Evolutionary conservation across 30 jellyfish, hydroid and myxozoan genomes (phyloP).

Genomic region (Phacellophora camtschatica): DNA sequence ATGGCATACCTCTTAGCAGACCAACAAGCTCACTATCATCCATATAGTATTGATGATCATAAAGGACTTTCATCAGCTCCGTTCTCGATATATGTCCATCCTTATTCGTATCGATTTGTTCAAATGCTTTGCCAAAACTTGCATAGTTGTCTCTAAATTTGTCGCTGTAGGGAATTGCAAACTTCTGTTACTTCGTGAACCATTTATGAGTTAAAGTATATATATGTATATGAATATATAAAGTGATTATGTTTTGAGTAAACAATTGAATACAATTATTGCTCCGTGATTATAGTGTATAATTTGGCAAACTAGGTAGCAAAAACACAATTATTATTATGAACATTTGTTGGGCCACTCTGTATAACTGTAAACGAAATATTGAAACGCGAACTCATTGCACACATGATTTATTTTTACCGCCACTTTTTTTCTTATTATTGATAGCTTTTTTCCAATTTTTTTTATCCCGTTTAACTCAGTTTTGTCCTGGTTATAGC

Average conservation of each 20-base stretch:
- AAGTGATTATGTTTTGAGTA: background rate
- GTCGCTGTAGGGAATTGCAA: conserved; percentile 18
- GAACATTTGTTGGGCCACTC: no score
- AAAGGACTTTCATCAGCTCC: conserved; percentile 51
- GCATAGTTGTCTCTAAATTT: conserved; percentile 44
- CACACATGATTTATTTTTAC: no score
- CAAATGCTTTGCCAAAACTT: conserved; percentile 64
- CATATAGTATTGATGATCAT: conserved; percentile 43
- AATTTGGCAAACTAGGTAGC: no score
- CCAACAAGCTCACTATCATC: conserved; percentile 32
- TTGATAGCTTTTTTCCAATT: no score
- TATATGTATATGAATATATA: background rate
- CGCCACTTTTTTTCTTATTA: no score
- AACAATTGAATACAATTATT: background rate
- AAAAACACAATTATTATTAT: no score
- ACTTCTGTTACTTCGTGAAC: no score
- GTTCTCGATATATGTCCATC: conserved; percentile 48
- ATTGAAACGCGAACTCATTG: no score
- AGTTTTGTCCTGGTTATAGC: no score
- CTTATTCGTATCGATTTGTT: conserved; percentile 46
- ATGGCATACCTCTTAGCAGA: conserved; percentile 33
- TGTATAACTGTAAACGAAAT: no score
- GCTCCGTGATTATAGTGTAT: no score
- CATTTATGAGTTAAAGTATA: background rate
- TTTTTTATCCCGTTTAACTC: no score